Evolutionary conservation across 2,888 invertebrate species (phyloP).

Genomic region (Agapostemon virescens): DNA sequence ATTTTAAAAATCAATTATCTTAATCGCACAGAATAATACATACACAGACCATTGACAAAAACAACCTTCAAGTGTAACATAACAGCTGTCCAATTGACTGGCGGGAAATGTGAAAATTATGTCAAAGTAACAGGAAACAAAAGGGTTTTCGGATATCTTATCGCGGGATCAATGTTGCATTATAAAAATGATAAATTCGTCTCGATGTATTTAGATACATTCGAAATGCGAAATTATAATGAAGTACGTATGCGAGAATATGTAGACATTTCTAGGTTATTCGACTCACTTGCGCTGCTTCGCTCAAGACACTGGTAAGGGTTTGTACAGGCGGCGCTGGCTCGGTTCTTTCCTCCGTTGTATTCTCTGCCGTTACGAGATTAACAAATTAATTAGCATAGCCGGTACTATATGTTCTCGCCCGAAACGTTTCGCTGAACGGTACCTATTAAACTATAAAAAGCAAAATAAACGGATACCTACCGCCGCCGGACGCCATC

Average conservation of each 20-base stretch:
- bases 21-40: neutral
- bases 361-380: constrained; percentile 67
- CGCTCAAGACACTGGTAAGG: constrained; percentile 75
- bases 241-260: neutral
- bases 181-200: neutral
- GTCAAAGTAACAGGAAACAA: neutral
- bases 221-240: neutral
- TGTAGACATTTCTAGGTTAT: constrained; percentile 66
- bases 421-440: constrained; percentile 21
- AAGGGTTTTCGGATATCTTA: neutral
- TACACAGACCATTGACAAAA: neutral
- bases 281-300: constrained; percentile 75
- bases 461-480: constrained; percentile 65
- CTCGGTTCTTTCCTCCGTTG: constrained; percentile 76
- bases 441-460: constrained; percentile 42
- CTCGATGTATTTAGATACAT: no score
- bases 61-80: constrained; percentile 5
- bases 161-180: neutral
- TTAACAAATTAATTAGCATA: constrained; percentile 29
- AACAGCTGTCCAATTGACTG: constrained; percentile 57
- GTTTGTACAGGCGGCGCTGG: constrained; percentile 69
- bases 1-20: neutral
- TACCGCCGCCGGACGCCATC: constrained; percentile 79
- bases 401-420: neutral
- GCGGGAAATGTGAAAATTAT: constrained; percentile 44